Evolutionary conservation across 2,113 vertebrate genomes (phyloP).

Genomic region (Urocynchramus pylzowi): DNA sequence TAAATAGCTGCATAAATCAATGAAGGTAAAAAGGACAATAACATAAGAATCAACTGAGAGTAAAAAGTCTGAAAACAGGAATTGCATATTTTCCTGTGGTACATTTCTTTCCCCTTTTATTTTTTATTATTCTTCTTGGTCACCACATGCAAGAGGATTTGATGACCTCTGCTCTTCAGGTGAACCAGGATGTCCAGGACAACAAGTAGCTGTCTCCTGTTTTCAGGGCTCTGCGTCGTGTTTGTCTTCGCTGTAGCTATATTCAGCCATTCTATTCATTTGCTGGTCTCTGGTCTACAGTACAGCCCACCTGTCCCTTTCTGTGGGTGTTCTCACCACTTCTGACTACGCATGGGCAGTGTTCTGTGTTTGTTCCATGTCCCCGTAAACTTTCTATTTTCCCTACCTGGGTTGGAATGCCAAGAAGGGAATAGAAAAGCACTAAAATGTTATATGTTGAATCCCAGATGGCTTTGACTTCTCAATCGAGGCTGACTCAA

Average conservation of each 20-base stretch:
- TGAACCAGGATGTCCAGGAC: slow-evolving; percentile 38
- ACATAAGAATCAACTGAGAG: not conserved
- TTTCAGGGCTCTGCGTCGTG: slow-evolving; percentile 7
- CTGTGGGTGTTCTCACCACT: slow-evolving; percentile 58
- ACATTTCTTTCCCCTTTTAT: not conserved
- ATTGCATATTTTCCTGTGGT: not conserved
- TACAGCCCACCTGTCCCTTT: slow-evolving; percentile 60
- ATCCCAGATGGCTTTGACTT: slow-evolving; percentile 99
- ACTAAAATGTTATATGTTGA: slow-evolving; percentile 94
- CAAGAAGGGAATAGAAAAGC: slow-evolving; percentile 72
- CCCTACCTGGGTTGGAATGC: slow-evolving; percentile 72
- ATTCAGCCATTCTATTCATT: slow-evolving; percentile 3
- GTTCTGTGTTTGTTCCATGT: slow-evolving; percentile 65
- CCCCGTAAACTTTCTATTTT: slow-evolving; percentile 65
- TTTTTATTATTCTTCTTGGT: not conserved
- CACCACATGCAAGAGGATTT: slow-evolving; percentile 22
- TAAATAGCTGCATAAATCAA: slow-evolving; percentile 2
- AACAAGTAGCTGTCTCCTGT: slow-evolving; percentile 31
- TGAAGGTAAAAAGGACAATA: slow-evolving; percentile 7
- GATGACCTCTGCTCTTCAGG: slow-evolving; percentile 24
- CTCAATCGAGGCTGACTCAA: slow-evolving; percentile 92
- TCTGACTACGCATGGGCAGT: slow-evolving; percentile 37
- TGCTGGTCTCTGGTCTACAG: slow-evolving; percentile 41
- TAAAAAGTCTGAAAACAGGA: not conserved
- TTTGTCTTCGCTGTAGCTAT: slow-evolving; percentile 36